Evolutionary conservation across 2,888 invertebrate genomes (phyloP).

Genomic region (Ischnura elegans): DNA sequence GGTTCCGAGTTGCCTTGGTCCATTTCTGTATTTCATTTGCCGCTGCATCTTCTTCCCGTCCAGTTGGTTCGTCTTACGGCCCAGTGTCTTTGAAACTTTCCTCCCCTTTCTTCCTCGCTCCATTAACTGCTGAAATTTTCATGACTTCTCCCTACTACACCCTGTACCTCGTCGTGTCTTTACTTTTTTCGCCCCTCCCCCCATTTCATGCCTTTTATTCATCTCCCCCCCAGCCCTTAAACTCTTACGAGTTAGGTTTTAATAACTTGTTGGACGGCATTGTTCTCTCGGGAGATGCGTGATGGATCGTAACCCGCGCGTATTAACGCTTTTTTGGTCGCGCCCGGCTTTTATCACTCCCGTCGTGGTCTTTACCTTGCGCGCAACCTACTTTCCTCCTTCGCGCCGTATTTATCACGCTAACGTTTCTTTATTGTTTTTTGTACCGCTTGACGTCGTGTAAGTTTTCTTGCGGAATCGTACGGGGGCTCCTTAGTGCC

Average conservation of each 20-base stretch:
- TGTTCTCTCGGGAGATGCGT: neutral
- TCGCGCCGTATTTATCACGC: neutral
- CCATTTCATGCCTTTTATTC: neutral
- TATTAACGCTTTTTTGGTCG: slow-evolving; percentile 28
- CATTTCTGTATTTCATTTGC: too few relatives aligned
- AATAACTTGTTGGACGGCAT: slow-evolving; percentile 38
- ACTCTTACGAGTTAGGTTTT: neutral
- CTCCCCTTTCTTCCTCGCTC: neutral
- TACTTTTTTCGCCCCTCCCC: neutral
- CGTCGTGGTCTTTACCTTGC: neutral
- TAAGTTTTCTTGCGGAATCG: neutral
- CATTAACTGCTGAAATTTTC: slow-evolving; percentile 30
- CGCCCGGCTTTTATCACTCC: slow-evolving; percentile 24
- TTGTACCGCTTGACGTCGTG: neutral
- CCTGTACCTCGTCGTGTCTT: neutral
- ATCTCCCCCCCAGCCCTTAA: neutral
- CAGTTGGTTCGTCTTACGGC: neutral
- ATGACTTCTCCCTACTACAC: neutral
- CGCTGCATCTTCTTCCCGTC: neutral
- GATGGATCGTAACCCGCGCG: slow-evolving; percentile 9
- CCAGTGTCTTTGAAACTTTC: neutral
- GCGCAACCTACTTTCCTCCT: neutral
- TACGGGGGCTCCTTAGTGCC: too few relatives aligned
- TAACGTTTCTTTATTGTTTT: neutral
- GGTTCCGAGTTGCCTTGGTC: too few relatives aligned